Evolutionary conservation across 2,888 invertebrate species (phyloP).

Genomic region (Leptopilina drosophilae): DNA sequence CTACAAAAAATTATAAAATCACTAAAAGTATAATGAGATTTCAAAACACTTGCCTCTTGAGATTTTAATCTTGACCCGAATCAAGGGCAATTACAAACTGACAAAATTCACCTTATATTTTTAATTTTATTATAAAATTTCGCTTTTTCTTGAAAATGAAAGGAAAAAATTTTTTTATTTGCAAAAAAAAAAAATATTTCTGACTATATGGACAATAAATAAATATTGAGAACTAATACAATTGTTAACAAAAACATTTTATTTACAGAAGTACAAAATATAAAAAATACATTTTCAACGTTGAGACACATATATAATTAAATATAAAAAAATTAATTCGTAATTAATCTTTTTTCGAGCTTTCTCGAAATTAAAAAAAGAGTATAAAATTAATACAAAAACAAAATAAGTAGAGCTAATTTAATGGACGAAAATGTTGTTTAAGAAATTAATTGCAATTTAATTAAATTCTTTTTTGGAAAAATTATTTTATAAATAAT

Average conservation of each 20-base stretch:
- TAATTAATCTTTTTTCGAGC: no score
- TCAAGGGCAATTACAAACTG: background rate
- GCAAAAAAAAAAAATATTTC: no score
- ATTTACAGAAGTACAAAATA: constrained; percentile 4
- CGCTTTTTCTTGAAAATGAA: no score
- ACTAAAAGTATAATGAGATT: background rate
- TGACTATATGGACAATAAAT: background rate
- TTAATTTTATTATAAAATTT: background rate
- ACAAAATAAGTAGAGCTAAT: no score
- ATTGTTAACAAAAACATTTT: background rate
- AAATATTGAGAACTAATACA: background rate
- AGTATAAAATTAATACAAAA: no score
- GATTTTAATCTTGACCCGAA: constrained; percentile 17
- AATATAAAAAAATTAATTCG: background rate
- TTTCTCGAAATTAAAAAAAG: no score
- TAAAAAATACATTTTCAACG: background rate
- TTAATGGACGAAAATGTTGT: no score
- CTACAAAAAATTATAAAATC: background rate
- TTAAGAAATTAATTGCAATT: no score
- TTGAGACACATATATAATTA: background rate
- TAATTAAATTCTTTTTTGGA: no score
- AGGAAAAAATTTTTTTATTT: no score
- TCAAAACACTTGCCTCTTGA: constrained; percentile 12
- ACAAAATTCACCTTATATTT: background rate
- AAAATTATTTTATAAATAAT: no score